phyloP scores from a whole-genome alignment of 1,140 invertebrate species.

The Paramacrobiotus metropolitanus region DNA sequence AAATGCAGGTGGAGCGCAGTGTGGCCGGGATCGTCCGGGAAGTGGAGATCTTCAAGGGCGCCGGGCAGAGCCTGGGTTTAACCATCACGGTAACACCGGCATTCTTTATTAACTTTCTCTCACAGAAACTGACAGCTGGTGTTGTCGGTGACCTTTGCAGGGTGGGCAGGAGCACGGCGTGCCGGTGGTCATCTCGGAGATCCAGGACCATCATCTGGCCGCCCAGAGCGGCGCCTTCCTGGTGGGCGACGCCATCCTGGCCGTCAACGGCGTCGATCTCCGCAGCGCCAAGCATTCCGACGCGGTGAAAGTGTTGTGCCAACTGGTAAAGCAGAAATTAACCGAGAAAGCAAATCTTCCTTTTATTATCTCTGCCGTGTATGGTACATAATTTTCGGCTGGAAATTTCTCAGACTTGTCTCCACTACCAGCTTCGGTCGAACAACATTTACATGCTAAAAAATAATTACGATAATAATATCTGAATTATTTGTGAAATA shows the following conservation, averaged over 20 bases:
- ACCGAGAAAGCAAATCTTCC: too few species aligned
- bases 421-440: too few species aligned
- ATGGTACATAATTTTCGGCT: too few species aligned
- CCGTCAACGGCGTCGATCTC: constrained; percentile 49
- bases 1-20: too few species aligned
- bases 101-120: constrained; percentile 5
- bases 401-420: too few species aligned
- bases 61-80: constrained; percentile 49
- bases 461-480: too few species aligned
- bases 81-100: constrained; percentile 41
- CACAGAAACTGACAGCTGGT: background rate
- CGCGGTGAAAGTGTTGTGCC: too few species aligned
- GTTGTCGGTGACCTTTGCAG: constrained; percentile 25
- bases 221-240: constrained; percentile 39
- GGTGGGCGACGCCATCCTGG: constrained; percentile 57
- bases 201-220: constrained; percentile 49
- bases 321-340: too few species aligned
- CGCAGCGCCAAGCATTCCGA: constrained; percentile 25
- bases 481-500: too few species aligned
- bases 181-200: constrained; percentile 58
- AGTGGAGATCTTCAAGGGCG: constrained; percentile 32
- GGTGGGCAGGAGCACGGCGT: constrained; percentile 60
- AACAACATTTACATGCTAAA: too few species aligned
- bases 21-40: constrained; percentile 15
- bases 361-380: too few species aligned